Evolutionary conservation across 2,888 invertebrate species (phyloP), one percentile per base, ranked within the genome.

Genomic region (Tetragnatha montana): DNA sequence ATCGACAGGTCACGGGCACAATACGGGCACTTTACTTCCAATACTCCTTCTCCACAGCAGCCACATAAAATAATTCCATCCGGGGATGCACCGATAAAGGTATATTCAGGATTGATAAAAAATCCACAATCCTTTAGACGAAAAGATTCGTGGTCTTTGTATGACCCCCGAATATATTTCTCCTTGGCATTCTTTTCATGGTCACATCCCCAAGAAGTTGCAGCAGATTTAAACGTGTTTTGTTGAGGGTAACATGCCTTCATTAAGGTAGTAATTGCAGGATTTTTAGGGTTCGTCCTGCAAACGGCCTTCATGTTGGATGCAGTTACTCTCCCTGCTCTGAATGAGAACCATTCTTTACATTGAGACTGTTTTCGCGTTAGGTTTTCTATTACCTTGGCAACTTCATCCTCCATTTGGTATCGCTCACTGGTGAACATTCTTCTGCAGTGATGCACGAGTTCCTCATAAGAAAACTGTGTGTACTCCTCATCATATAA

Each of bases 301-400:
- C 75, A 75, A 22, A 17, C 75, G 1, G 75, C 22, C 47, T 75
- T 75, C 75, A 75, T 75, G 17, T 22, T 21, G 4, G 75, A 75
- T 14, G 75, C 75, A 17, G 75, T 75, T 17, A 75, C 12, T 75
- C 75, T 35, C 6, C 75, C 75, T 17, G 75, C 35, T 75, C 75
- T 75, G 35, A 35, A 75, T 35, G 8, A 35, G 35, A 75, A 75
- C 75, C 75, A 75, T 8, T 75, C 75, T 14, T 47, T 75, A 17
- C 7, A 35, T 12, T 75, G 17, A n/a, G n/a, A 73, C 22, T 73
- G 73, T 4, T n/a, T 12, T 73, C n/a, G 2, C 12, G 73, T 73
- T 10, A 10, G 7, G 3, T 4, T 19, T 22, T 75, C 75, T 35
- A 75, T 75, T 4, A 8, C 22, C 17, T 35, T 35, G 10, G 22